Conservation (phyloP, 1,140 invertebrate genomes). For the Temnothorax curvispinosus region DNA sequence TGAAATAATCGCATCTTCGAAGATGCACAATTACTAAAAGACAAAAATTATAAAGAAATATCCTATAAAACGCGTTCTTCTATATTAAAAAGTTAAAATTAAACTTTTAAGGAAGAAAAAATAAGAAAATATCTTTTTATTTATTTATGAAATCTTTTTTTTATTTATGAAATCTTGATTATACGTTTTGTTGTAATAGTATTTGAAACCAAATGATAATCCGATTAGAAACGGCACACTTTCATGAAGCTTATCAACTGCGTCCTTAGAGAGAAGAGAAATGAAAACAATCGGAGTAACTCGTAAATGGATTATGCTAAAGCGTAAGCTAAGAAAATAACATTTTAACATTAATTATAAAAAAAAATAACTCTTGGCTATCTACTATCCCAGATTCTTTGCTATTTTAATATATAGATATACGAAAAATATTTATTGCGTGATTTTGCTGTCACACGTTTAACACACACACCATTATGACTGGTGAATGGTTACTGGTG, state of each 20-base stretch:
- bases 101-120: background rate
- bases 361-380: background rate
- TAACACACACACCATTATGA: too few relatives aligned
- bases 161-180: background rate
- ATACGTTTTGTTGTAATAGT: background rate
- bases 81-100: background rate
- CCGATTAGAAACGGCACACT: constrained; percentile 67
- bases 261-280: constrained; percentile 45
- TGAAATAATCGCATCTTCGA: background rate
- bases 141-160: background rate
- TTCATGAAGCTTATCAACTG: constrained; percentile 76
- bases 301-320: constrained; percentile 24
- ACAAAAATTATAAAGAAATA: background rate
- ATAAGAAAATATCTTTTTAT: background rate
- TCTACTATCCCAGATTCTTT: background rate
- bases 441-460: background rate
- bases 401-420: background rate
- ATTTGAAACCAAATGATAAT: constrained; percentile 63
- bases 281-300: constrained; percentile 9
- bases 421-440: background rate
- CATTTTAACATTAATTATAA: background rate
- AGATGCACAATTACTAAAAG: background rate
- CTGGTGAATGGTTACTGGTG: too few relatives aligned
- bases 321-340: background rate
- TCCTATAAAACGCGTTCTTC: background rate